phyloP scores from a whole-genome alignment of 2,888 invertebrate genomes.

The Oscheius onirici region DNA sequence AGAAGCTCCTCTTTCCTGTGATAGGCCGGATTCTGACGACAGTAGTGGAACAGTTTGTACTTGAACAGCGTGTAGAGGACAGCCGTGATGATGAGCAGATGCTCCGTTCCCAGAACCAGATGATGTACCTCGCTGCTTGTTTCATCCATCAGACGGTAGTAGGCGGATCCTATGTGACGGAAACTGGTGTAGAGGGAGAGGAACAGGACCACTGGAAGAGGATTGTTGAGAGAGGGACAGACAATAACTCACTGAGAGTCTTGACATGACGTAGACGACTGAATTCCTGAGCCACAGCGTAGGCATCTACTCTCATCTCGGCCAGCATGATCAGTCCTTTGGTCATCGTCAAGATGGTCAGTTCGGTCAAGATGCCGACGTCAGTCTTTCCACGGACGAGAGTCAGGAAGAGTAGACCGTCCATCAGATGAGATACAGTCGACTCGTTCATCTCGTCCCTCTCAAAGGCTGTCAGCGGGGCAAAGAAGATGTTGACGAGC shows the following conservation, averaged over 20 bases:
- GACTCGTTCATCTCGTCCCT: not conserved
- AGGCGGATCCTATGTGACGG: not conserved
- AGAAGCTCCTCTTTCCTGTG: constrained; percentile 8
- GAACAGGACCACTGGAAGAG: not conserved
- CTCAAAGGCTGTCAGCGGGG: not conserved
- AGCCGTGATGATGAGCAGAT: not conserved
- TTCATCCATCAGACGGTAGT: not conserved
- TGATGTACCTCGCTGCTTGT: not conserved
- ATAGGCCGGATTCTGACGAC: not conserved
- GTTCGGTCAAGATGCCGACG: not conserved
- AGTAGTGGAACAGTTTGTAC: not conserved
- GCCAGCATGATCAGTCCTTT: not conserved
- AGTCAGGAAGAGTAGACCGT: not conserved
- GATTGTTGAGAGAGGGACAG: not conserved
- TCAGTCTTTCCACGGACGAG: not conserved
- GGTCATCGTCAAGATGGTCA: not conserved
- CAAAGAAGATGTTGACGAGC: not conserved
- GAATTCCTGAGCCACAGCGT: not conserved
- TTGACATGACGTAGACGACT: not conserved
- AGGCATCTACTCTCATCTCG: not conserved
- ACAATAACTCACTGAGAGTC: not conserved
- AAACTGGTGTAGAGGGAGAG: not conserved
- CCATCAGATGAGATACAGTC: too few relatives aligned
- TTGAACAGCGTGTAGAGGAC: not conserved
- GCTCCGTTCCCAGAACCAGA: not conserved